These are phyloP conservation scores for Prosapia bicincta DNA, from an alignment of 2,888 invertebrate genomes.

Conservation along the genomic window DNA sequence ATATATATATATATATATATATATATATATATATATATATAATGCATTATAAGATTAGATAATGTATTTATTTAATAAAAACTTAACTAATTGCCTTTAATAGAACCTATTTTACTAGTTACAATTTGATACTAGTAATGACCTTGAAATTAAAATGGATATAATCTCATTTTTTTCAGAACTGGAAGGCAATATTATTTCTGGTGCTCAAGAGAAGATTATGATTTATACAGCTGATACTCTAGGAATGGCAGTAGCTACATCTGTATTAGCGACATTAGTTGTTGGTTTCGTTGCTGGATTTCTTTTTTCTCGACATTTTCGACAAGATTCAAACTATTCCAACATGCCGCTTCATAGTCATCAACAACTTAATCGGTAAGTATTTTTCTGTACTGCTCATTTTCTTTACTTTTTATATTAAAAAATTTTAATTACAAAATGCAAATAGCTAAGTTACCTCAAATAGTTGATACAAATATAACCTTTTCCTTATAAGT, in stretches of 20 bases:
- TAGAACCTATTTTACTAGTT: too few species aligned
- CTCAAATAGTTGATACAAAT: too few species aligned
- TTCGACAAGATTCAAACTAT: slow-evolving; percentile 67
- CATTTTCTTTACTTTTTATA: too few species aligned
- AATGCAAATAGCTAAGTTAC: too few species aligned
- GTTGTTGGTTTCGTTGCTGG: slow-evolving; percentile 82
- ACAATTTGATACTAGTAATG: not conserved
- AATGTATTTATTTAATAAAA: too few species aligned
- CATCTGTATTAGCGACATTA: slow-evolving; percentile 74
- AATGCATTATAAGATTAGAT: too few species aligned
- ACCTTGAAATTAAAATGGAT: not conserved
- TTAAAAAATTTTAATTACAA: too few species aligned
- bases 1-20: too few species aligned
- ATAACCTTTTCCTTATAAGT: too few species aligned
- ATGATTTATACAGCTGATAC: slow-evolving; percentile 78
- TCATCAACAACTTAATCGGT: slow-evolving; percentile 74
- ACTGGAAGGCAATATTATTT: slow-evolving; percentile 39
- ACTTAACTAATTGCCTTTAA: too few species aligned
- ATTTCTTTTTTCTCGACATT: slow-evolving; percentile 75
- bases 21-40: too few species aligned
- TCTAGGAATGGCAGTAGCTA: slow-evolving; percentile 73
- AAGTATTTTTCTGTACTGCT: too few species aligned
- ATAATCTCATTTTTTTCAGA: slow-evolving; percentile 41
- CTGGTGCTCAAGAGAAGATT: slow-evolving; percentile 47
- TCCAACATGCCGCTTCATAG: slow-evolving; percentile 73